Conservation (phyloP, 2,113 vertebrate genomes). For the Leptosomus discolor region DNA sequence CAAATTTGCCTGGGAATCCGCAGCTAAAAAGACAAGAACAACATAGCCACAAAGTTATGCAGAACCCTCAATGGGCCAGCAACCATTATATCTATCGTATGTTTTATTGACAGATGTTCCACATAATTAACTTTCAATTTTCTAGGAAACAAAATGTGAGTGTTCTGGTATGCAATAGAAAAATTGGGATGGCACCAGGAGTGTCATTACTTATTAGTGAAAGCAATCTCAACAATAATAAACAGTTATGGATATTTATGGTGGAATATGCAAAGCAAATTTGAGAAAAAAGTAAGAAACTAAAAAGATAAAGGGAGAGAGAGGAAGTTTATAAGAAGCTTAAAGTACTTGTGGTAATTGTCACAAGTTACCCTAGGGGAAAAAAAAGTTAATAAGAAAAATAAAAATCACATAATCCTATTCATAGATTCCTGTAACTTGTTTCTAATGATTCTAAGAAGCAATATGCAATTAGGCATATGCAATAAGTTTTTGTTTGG, state of each 20-base stretch:
- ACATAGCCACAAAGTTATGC: background rate
- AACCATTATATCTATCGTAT: background rate
- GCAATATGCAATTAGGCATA: background rate
- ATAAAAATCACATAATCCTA: background rate
- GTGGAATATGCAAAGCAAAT: background rate
- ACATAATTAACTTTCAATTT: background rate
- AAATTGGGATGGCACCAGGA: background rate
- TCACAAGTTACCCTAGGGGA: background rate
- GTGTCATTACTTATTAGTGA: background rate
- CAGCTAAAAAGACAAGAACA: background rate
- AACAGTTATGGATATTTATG: background rate
- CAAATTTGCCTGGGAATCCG: background rate
- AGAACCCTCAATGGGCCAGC: background rate
- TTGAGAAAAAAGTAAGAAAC: background rate
- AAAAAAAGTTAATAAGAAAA: background rate
- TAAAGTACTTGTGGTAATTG: background rate
- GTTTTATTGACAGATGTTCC: background rate
- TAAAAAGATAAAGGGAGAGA: background rate
- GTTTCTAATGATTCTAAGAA: background rate
- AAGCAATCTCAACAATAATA: background rate
- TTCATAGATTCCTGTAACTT: background rate
- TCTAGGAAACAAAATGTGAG: background rate
- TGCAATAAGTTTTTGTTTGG: accelerated
- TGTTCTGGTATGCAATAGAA: background rate
- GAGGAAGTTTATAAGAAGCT: background rate